These are phyloP conservation scores for Acanthosoma haemorrhoidale DNA, from an alignment of 2,888 invertebrate genomes.

Conservation along the genomic window DNA sequence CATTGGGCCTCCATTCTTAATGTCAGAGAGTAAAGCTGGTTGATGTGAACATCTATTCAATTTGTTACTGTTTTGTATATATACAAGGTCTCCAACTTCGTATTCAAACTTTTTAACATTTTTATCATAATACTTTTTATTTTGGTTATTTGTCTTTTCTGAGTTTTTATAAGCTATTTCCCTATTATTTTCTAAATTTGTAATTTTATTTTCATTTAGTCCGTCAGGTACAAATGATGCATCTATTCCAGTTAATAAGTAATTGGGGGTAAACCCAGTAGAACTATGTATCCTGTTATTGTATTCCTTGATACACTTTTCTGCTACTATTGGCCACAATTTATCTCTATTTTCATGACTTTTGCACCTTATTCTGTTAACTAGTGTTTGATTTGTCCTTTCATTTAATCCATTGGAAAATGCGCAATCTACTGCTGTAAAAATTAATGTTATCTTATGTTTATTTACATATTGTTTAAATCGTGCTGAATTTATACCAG, in stretches of 20 bases:
- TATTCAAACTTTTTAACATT: no score
- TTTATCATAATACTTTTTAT: no score
- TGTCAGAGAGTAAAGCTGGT: no score
- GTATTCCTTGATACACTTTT: no score
- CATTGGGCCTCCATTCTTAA: no score
- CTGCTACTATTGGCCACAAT: constrained; percentile 39
- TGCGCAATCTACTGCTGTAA: constrained; percentile 39
- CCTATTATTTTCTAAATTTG: constrained; percentile 33
- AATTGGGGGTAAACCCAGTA: constrained; percentile 39
- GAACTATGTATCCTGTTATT: no score
- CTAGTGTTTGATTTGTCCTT: constrained; percentile 39
- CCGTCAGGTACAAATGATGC: constrained; percentile 35
- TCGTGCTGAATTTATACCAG: constrained; percentile 42
- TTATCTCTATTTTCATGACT: constrained; percentile 37
- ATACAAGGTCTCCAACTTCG: no score
- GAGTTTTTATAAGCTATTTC: constrained; percentile 30
- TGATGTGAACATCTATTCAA: no score
- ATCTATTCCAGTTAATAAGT: constrained; percentile 37
- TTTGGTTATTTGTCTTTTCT: constrained; percentile 29
- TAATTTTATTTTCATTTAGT: constrained; percentile 34
- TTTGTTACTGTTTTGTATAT: no score
- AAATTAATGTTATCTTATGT: constrained; percentile 38
- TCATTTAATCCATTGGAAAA: constrained; percentile 40
- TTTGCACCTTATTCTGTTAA: constrained; percentile 39
- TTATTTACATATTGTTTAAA: constrained; percentile 41